These are phyloP conservation scores for Stenoptilia bipunctidactyla DNA, from an alignment of 2,888 invertebrate genomes.

Conservation along the genomic window DNA sequence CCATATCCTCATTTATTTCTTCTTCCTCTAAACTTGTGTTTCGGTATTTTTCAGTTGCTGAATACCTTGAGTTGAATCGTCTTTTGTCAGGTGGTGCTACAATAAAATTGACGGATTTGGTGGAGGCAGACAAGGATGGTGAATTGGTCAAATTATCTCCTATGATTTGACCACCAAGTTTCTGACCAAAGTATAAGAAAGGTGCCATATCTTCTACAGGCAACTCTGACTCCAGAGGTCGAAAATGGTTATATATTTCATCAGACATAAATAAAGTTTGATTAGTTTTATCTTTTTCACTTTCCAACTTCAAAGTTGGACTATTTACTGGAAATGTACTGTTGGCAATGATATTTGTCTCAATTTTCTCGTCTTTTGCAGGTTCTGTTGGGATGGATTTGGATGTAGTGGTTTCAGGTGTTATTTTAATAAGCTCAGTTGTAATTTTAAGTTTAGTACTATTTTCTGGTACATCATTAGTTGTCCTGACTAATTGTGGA, in stretches of 20 bases:
- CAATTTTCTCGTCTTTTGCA: constrained; percentile 34
- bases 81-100: constrained; percentile 48
- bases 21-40: constrained; percentile 66
- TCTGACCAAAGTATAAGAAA: constrained; percentile 79
- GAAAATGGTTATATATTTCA: constrained; percentile 74
- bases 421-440: constrained; percentile 12
- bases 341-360: constrained; percentile 41
- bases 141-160: constrained; percentile 57
- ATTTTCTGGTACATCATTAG: constrained; percentile 13
- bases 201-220: constrained; percentile 77
- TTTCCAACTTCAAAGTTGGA: constrained; percentile 38
- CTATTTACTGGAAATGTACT: constrained; percentile 40
- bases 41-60: constrained; percentile 59
- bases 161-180: constrained; percentile 50
- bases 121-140: constrained; percentile 58
- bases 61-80: constrained; percentile 57
- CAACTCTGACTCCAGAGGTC: constrained; percentile 73
- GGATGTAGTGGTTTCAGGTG: constrained; percentile 16
- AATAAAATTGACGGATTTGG: constrained; percentile 58
- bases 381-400: constrained; percentile 21
- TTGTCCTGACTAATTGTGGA: constrained; percentile 32
- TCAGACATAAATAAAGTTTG: constrained; percentile 72
- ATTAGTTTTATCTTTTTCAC: constrained; percentile 53
- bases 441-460: constrained; percentile 28
- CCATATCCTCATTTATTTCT: constrained; percentile 70